phyloP scores from a whole-genome alignment of 2,113 vertebrate species.

The Cochlearius cochlearius region DNA sequence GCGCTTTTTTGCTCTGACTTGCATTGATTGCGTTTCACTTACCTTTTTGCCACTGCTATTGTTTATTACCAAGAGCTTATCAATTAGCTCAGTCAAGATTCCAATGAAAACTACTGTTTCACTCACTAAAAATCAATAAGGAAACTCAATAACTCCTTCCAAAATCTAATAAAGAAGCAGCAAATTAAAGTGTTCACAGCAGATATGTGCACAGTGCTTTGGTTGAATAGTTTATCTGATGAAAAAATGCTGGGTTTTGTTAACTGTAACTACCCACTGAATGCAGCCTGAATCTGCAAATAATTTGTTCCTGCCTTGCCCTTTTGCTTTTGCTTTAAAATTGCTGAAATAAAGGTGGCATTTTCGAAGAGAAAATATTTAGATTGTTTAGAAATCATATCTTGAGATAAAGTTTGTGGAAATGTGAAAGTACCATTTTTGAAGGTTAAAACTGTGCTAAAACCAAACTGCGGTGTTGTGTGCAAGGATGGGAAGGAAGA shows the following conservation, averaged over 20 bases:
- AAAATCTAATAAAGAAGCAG: conserved; percentile 26
- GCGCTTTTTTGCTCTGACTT: background rate
- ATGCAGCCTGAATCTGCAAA: background rate
- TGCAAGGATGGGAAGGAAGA: background rate
- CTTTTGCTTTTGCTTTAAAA: conserved; percentile 41
- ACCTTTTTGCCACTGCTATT: conserved; percentile 14
- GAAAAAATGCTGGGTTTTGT: background rate
- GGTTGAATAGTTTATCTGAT: background rate
- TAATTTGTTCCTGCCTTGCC: background rate
- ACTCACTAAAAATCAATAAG: conserved; percentile 36
- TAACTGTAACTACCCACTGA: background rate
- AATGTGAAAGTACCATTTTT: background rate
- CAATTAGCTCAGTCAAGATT: conserved; percentile 55
- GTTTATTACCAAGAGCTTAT: conserved; percentile 42
- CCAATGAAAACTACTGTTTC: conserved; percentile 14
- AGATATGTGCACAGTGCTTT: background rate
- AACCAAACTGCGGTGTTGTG: background rate
- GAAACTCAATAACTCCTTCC: conserved; percentile 30
- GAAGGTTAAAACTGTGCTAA: background rate
- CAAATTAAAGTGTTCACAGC: conserved; percentile 27
- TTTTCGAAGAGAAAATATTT: background rate
- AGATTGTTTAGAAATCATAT: background rate
- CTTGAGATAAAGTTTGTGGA: background rate
- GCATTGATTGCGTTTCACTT: conserved; percentile 34
- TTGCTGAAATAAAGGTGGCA: background rate